phyloP scores from a whole-genome alignment of 37 sponge, comb jelly and placozoan genomes.

The Chondrilla cf. caribensis region DNA sequence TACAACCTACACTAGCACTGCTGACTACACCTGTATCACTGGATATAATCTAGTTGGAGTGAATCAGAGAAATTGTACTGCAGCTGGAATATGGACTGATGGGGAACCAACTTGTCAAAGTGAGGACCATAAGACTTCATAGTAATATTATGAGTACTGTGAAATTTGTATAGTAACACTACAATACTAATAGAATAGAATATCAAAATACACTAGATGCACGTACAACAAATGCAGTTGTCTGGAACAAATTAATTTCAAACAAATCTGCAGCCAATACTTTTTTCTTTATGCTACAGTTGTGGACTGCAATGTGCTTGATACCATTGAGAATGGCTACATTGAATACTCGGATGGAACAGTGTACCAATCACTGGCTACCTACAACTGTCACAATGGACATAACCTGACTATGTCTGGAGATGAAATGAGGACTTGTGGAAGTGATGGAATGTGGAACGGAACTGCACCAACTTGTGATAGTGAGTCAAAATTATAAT shows the following conservation, averaged over 20 bases:
- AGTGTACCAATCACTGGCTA: not conserved
- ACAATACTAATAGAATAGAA: too few species aligned
- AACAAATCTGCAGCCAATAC: too few species aligned
- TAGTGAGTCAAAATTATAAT: not conserved
- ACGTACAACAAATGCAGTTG: too few species aligned
- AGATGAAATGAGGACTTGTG: not conserved
- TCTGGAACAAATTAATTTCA: too few species aligned
- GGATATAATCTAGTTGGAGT: not conserved
- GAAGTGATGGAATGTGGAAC: not conserved
- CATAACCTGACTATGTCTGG: not conserved
- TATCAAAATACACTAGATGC: too few species aligned
- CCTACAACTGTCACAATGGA: constrained; percentile 2
- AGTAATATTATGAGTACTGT: too few species aligned
- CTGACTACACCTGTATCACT: not conserved
- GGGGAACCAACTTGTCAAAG: not conserved
- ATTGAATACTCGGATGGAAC: not conserved
- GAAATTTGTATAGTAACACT: too few species aligned
- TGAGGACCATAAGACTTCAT: not conserved
- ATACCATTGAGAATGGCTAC: not conserved
- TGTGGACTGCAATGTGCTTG: constrained; percentile 3
- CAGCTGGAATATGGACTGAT: not conserved
- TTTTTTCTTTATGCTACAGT: too few species aligned
- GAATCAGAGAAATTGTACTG: not conserved
- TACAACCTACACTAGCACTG: not conserved
- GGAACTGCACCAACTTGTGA: not conserved